Conservation (phyloP, 2,888 invertebrate genomes). For the Clostera curtula region DNA sequence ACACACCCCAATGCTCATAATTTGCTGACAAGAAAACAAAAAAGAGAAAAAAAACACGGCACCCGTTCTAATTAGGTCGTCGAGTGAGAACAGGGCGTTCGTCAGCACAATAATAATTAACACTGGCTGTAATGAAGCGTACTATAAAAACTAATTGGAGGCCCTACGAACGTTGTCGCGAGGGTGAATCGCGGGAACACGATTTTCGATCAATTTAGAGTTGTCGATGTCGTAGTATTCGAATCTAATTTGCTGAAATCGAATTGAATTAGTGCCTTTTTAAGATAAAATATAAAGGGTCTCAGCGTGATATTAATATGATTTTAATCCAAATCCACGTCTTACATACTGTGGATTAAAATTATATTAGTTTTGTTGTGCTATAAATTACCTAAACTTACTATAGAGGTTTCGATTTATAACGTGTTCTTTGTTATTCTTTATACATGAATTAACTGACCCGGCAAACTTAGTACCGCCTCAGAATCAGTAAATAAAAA, state of each 20-base stretch:
- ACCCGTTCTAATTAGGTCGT: constrained; percentile 69
- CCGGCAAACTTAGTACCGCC: too few relatives aligned
- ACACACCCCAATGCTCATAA: constrained; percentile 56
- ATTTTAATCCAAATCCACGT: too few relatives aligned
- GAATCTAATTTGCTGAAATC: background rate
- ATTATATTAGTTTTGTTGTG: too few relatives aligned
- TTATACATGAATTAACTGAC: too few relatives aligned
- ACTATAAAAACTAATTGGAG: constrained; percentile 72
- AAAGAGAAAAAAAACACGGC: constrained; percentile 42
- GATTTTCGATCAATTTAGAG: constrained; percentile 40
- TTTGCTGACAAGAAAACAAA: constrained; percentile 62
- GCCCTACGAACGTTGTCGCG: constrained; percentile 48
- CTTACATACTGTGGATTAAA: too few relatives aligned
- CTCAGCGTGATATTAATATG: too few relatives aligned
- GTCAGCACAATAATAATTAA: constrained; percentile 73
- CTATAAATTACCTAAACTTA: too few relatives aligned
- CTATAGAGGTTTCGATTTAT: too few relatives aligned
- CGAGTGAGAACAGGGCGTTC: constrained; percentile 67
- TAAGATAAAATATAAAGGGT: too few relatives aligned
- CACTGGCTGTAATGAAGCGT: constrained; percentile 71
- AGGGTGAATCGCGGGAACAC: constrained; percentile 33
- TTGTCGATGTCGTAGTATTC: constrained; percentile 14
- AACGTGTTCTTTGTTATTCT: too few relatives aligned
- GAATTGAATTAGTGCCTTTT: too few relatives aligned
- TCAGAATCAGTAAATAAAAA: too few relatives aligned